Evolutionary conservation across 2,888 invertebrate species (phyloP), one percentile per base, ranked within the genome.

Genomic region (Hirtodrosophila histrioides): DNA sequence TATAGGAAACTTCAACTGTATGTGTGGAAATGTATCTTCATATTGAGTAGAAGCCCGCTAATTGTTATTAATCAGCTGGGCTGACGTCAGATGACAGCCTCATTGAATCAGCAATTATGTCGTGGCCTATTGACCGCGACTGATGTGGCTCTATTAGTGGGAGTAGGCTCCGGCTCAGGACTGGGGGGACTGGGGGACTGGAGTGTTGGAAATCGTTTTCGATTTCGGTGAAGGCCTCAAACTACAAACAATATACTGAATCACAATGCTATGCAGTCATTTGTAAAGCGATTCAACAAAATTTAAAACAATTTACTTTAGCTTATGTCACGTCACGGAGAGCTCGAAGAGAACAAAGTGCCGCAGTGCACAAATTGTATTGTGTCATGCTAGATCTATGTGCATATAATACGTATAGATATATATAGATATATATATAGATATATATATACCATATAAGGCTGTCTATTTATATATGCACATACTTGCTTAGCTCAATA

Each of bases 301-400:
- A 85, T 87, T 87, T 65, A 81, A 81, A 81, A 87, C 86, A 81
- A 81, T 81, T 81, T 81, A 81, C 71, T 81, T 17, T 81, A 81
- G 75, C 86, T 78, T 78, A 78, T 78, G 80, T 74, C 78, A 81
- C 74, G 67, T 79, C 71, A 75, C 61, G 24, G 8, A 37, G 35
- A 37, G 48, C 45, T 44, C 58, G 56, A 35, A 3, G 61, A 57
- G 64, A 39, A 69, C 56, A 83, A 80, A 84, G 78, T 74, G 70
- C 67, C 64, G 64, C 64, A 45, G 35, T 66, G 64, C 81, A 67
- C 63, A 72, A 84, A 72, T 76, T 77, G 65, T 88, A 66, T 83
- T 78, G 63, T 88, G 82, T 78, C 81, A 82, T 79, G 79, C 69
- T 68, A 72, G 82, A 73, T 66, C 53, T 48, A 39, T 71, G 56